phyloP scores from a whole-genome alignment of 1,140 invertebrate species.

The Lordiphosa collinella region DNA sequence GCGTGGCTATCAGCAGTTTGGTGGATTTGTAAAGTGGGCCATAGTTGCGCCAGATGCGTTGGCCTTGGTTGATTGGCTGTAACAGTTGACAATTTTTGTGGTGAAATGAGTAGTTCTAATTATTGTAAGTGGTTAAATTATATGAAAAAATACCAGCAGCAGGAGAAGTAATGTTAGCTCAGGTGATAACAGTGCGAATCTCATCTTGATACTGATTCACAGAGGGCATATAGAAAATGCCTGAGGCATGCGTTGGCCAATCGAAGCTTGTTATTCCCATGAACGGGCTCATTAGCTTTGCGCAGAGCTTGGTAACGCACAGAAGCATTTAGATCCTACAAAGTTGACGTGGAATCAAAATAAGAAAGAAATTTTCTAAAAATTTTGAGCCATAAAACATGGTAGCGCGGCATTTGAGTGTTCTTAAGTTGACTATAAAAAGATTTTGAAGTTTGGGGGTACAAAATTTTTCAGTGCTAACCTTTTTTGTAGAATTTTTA shows the following conservation, averaged over 20 bases:
- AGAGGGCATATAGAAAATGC: neutral
- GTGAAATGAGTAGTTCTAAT: neutral
- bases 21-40: slow-evolving; percentile 52
- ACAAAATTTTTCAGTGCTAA: no score
- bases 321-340: neutral
- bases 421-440: no score
- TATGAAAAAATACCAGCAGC: slow-evolving; percentile 10
- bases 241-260: neutral
- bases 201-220: slow-evolving; percentile 27
- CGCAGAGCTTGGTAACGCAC: no score
- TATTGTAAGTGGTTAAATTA: slow-evolving; percentile 14
- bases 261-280: neutral
- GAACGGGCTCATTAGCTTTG: no score
- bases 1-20: slow-evolving; percentile 22
- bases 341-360: no score
- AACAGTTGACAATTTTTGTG: neutral
- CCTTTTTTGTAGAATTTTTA: no score
- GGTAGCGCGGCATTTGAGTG: no score
- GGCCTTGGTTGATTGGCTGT: slow-evolving; percentile 6
- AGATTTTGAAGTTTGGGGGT: no score
- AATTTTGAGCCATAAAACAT: no score
- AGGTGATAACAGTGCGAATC: neutral
- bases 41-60: slow-evolving; percentile 21
- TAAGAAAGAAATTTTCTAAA: no score
- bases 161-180: slow-evolving; percentile 4